These are phyloP conservation scores for Corydoras maculifer DNA, from an alignment of 2,113 vertebrate species.

Conservation along the genomic window DNA sequence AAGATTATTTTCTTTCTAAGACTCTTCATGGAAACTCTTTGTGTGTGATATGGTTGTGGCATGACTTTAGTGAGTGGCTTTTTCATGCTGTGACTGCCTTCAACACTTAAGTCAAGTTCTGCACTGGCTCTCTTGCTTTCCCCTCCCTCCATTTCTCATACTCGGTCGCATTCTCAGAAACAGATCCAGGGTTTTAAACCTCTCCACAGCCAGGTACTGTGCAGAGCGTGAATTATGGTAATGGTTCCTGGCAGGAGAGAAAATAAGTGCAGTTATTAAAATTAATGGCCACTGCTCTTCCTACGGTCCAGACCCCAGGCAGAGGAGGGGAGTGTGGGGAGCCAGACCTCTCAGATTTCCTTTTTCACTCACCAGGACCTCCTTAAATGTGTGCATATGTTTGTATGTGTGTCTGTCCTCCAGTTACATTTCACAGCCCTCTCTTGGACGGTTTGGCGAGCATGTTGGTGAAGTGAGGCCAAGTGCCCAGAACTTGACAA, in stretches of 20 bases:
- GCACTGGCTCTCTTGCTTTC: neutral
- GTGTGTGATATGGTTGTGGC: conserved; percentile 11
- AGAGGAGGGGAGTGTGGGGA: conserved; percentile 30
- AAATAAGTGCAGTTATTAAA: conserved; percentile 60
- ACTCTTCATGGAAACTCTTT: conserved; percentile 14
- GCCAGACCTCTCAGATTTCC: conserved; percentile 40
- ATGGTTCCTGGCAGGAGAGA: conserved; percentile 53
- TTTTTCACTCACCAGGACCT: conserved; percentile 33
- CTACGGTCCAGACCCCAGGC: conserved; percentile 43
- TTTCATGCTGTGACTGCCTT: conserved; percentile 9
- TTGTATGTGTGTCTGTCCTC: conserved; percentile 29
- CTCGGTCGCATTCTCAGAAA: conserved; percentile 8
- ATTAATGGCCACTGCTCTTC: conserved; percentile 51
- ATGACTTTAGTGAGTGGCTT: conserved; percentile 2
- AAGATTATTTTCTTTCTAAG: conserved; percentile 5
- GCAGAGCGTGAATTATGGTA: conserved; percentile 51
- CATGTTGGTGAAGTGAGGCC: conserved; percentile 34
- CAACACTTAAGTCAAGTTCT: conserved; percentile 11
- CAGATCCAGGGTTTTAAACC: conserved; percentile 39
- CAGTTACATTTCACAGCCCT: conserved; percentile 39
- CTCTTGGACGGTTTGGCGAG: conserved; percentile 48
- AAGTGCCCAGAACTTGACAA: conserved; percentile 47
- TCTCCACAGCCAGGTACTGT: conserved; percentile 48
- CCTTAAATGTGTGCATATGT: conserved; percentile 27
- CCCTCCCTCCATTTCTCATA: neutral